Evolutionary conservation across 2,113 vertebrate genomes (phyloP).

Genomic region (Cebus imitator): DNA sequence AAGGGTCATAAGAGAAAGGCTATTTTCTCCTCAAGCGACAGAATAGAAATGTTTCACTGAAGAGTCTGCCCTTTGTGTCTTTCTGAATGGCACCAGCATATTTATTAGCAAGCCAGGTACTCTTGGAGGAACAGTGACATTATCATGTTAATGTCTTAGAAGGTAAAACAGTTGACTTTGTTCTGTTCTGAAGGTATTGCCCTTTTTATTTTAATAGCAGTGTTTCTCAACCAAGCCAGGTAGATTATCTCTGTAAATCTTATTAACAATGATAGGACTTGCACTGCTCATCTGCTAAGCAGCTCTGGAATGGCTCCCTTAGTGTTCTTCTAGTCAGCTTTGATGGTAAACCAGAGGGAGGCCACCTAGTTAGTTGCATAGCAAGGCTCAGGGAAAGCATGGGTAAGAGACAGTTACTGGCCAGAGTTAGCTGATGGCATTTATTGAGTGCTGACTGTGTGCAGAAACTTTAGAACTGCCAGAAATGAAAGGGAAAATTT

Average conservation of each 20-base stretch:
- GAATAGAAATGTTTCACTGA: slow-evolving; percentile 37
- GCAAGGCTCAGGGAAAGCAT: slow-evolving; percentile 10
- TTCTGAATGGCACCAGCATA: slow-evolving; percentile 40
- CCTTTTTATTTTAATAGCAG: slow-evolving; percentile 73
- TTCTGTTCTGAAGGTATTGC: slow-evolving; percentile 69
- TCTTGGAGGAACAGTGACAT: slow-evolving; percentile 69
- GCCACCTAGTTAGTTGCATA: neutral
- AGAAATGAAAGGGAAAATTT: neutral
- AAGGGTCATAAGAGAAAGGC: slow-evolving; percentile 12
- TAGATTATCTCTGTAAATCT: slow-evolving; percentile 60
- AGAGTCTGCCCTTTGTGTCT: slow-evolving; percentile 36
- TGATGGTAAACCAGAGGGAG: neutral
- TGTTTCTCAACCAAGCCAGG: slow-evolving; percentile 14
- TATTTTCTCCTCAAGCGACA: slow-evolving; percentile 27
- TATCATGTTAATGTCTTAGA: slow-evolving; percentile 70
- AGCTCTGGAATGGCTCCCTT: neutral
- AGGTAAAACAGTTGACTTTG: slow-evolving; percentile 74
- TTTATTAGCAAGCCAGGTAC: slow-evolving; percentile 66
- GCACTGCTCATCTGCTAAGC: neutral
- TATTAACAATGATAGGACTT: slow-evolving; percentile 3
- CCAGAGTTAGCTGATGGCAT: neutral
- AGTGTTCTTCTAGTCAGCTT: neutral
- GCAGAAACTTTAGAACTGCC: neutral
- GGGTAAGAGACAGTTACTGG: neutral
- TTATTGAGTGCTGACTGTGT: neutral